These are phyloP conservation scores for Hemaris fuciformis DNA, from an alignment of 2,888 invertebrate genomes.

Conservation along the genomic window DNA sequence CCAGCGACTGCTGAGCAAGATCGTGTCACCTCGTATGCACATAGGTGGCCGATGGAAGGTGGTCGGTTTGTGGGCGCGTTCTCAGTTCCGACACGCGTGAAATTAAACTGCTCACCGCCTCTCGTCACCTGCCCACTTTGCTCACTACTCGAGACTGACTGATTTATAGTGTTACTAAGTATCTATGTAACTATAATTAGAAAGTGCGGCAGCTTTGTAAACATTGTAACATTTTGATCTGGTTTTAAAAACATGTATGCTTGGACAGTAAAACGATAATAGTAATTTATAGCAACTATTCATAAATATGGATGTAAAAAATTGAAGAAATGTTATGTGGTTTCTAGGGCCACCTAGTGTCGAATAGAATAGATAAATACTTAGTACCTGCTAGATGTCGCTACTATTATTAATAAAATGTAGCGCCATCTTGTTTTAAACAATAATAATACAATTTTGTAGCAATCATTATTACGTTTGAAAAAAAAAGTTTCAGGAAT, in stretches of 20 bases:
- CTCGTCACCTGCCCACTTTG: constrained; percentile 21
- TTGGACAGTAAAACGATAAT: too few species aligned
- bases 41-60: neutral
- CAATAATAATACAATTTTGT: neutral
- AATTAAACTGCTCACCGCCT: constrained; percentile 33
- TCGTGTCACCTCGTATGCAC: neutral
- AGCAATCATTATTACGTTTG: too few species aligned
- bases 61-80: neutral
- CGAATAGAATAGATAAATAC: constrained; percentile 15
- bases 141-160: neutral
- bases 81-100: constrained; percentile 29
- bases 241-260: too few species aligned
- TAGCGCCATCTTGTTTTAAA: neutral
- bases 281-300: too few species aligned
- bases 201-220: neutral
- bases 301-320: too few species aligned
- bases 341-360: constrained; percentile 32
- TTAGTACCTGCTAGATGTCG: too few species aligned
- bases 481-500: too few species aligned
- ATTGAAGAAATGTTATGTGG: too few species aligned
- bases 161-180: neutral
- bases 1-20: too few species aligned
- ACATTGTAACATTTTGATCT: neutral
- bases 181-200: neutral
- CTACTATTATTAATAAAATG: too few species aligned